A percentile compares a stretch with the other conserved stretches of the same genome.
Evolutionary conservation across 2,797 vertebrate genomes (phyloP).

Genomic region (Darevskia mixta): DNA sequence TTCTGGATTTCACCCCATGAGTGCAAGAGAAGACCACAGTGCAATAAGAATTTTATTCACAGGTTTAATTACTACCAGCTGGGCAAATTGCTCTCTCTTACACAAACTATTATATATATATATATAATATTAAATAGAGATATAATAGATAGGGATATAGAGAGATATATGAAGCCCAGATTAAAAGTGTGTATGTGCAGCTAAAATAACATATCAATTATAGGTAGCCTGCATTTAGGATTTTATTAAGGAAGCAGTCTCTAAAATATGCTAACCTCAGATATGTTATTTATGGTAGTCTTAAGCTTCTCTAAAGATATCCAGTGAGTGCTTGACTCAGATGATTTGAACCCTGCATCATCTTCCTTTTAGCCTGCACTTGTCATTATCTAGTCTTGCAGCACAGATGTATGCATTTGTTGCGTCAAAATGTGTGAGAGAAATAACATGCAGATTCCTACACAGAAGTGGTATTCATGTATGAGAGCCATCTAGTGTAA

Average conservation of each 20-base stretch:
- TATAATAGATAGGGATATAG: too few relatives aligned
- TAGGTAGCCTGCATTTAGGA: neutral
- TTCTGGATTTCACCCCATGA: neutral
- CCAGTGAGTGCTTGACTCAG: neutral
- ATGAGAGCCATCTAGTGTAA: neutral
- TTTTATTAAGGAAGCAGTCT: neutral
- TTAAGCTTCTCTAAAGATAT: neutral
- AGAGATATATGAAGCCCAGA: neutral
- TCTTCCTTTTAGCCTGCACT: neutral
- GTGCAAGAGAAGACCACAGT: neutral
- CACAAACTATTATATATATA: too few relatives aligned
- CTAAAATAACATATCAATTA: neutral
- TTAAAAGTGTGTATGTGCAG: neutral
- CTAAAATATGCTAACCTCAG: too few relatives aligned
- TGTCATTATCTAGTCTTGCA: neutral
- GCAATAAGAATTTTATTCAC: neutral
- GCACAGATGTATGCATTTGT: neutral
- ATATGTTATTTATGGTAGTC: neutral
- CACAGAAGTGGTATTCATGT: neutral
- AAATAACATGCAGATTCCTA: neutral
- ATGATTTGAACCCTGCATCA: neutral
- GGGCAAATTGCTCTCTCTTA: neutral
- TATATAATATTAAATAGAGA: too few relatives aligned
- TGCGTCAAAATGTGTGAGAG: too few relatives aligned
- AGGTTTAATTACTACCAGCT: slow-evolving; percentile 2